Evolutionary conservation across 2,113 vertebrate genomes (phyloP).

Genomic region (Lasiurus borealis): DNA sequence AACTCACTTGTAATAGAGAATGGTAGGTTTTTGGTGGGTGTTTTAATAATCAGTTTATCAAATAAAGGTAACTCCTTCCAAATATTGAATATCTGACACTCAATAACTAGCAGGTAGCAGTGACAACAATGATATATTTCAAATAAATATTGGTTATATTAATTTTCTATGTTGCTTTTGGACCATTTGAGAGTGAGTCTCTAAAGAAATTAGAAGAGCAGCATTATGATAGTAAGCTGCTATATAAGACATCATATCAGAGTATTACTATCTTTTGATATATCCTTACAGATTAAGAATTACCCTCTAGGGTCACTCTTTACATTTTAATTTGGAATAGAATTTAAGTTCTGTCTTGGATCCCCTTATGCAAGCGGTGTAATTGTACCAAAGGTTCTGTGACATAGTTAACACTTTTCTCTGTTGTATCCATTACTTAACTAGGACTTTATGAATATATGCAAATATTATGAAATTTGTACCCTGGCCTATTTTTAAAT

Average conservation of each 20-base stretch:
- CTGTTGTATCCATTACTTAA: slow-evolving; percentile 17
- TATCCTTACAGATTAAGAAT: slow-evolving; percentile 46
- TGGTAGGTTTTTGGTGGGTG: slow-evolving; percentile 6
- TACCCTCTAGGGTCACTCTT: slow-evolving; percentile 12
- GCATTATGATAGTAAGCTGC: background rate
- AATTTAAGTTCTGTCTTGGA: slow-evolving; percentile 32
- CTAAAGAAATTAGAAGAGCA: slow-evolving; percentile 29
- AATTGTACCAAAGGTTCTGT: slow-evolving; percentile 11
- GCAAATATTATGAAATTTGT: slow-evolving; percentile 55
- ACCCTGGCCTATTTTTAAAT: slow-evolving; percentile 24
- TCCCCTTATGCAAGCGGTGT: background rate
- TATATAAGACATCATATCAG: background rate
- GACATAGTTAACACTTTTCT: slow-evolving; percentile 22
- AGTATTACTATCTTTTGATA: background rate
- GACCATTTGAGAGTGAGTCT: background rate
- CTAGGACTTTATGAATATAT: slow-evolving; percentile 53
- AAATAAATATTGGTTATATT: slow-evolving; percentile 29
- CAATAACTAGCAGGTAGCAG: background rate
- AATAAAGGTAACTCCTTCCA: slow-evolving; percentile 29
- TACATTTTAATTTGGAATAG: slow-evolving; percentile 17
- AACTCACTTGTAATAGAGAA: slow-evolving; percentile 12
- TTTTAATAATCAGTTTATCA: slow-evolving; percentile 50
- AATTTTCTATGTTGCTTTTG: slow-evolving; percentile 48
- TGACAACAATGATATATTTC: background rate
- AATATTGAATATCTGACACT: background rate